phyloP scores from a whole-genome alignment of 2,888 invertebrate species.

The Microchrysa polita region DNA sequence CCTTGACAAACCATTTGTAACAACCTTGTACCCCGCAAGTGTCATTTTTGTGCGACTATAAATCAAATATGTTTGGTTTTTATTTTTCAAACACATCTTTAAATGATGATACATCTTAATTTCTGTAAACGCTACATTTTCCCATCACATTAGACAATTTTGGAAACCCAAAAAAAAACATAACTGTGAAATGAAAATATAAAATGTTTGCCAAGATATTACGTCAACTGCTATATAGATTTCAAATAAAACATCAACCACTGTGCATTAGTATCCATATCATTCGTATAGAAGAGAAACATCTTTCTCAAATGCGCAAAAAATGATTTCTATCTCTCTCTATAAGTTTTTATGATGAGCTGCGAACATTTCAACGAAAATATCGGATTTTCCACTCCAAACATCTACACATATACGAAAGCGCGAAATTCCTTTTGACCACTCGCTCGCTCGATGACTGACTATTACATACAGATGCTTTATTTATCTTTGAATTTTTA shows the following conservation, averaged over 20 bases:
- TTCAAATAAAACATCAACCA: not conserved
- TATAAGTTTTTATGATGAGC: slow-evolving; percentile 1
- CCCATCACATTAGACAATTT: too few species aligned
- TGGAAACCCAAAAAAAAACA: too few species aligned
- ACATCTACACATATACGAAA: too few species aligned
- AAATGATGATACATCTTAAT: too few species aligned
- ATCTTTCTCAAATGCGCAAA: not conserved
- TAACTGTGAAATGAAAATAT: too few species aligned
- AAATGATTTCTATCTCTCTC: not conserved
- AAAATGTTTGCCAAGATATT: not conserved
- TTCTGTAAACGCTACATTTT: too few species aligned
- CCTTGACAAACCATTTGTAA: slow-evolving; percentile 23
- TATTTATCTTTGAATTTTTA: not conserved
- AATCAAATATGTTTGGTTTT: too few species aligned
- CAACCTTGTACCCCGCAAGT: not conserved
- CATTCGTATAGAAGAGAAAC: not conserved
- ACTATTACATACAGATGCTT: not conserved
- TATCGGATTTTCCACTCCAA: not conserved
- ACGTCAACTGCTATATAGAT: not conserved
- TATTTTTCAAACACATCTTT: too few species aligned
- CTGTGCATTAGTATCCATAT: too few species aligned
- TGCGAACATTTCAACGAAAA: not conserved
- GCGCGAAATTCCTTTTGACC: not conserved
- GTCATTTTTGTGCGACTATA: too few species aligned
- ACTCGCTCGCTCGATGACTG: not conserved